Percentiles rank a stretch among this genome's conserved stretches.
Evolutionary conservation across 2,113 vertebrate species (phyloP).

Genomic region (Rhinoptilus africanus): DNA sequence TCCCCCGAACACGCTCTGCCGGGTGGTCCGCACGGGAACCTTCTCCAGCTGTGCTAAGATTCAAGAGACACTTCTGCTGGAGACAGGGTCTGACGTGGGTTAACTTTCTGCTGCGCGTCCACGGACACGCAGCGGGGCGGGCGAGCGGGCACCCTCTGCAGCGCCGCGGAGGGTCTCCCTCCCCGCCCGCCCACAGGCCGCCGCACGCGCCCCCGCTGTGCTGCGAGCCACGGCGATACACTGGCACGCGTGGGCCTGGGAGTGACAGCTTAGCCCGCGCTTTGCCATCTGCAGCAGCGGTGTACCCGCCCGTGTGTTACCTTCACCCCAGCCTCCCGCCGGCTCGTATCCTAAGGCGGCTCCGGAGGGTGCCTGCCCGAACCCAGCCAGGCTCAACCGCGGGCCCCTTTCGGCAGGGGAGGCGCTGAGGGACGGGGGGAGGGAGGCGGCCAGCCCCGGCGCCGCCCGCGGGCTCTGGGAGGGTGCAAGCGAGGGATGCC

Average conservation of each 20-base stretch:
- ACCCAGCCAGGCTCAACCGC: neutral
- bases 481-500: neutral
- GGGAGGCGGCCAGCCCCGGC: no score
- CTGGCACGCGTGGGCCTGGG: fast-evolving
- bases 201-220: no score
- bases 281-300: neutral
- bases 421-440: fast-evolving
- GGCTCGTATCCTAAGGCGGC: neutral
- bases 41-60: neutral
- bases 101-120: neutral
- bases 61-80: neutral
- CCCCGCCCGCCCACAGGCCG: no score
- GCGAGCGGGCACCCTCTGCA: neutral
- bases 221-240: no score
- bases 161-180: neutral
- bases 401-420: neutral
- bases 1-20: neutral
- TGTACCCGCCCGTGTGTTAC: neutral
- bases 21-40: fast-evolving
- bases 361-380: fast-evolving
- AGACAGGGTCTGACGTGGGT: neutral
- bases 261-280: fast-evolving
- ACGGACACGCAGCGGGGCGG: neutral
- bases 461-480: neutral
- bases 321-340: fast-evolving